These are phyloP conservation scores for Neosalanx taihuensis DNA, from an alignment of 2,797 vertebrate genomes.

Conservation along the genomic window DNA sequence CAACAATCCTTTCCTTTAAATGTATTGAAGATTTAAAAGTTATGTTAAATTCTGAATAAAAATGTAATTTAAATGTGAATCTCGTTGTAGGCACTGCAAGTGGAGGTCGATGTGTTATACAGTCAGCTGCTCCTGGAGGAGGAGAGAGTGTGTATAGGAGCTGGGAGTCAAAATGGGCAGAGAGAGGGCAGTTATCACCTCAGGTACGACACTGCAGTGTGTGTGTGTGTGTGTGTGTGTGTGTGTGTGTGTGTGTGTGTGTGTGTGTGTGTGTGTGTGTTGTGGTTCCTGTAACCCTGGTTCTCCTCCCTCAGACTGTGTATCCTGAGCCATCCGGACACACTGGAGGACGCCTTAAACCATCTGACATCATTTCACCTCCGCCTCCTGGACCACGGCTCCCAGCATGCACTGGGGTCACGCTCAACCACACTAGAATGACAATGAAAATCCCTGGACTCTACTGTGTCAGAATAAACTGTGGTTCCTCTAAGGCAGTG, in stretches of 20 bases:
- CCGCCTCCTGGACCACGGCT: constrained; percentile 12
- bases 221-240: background rate
- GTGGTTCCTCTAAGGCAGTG: too few relatives aligned
- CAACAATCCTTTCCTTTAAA: too few relatives aligned
- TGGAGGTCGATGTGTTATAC: constrained; percentile 57
- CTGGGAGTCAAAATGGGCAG: constrained; percentile 43
- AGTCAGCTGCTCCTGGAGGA: constrained; percentile 61
- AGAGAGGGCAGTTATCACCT: constrained; percentile 39
- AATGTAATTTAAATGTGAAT: too few relatives aligned
- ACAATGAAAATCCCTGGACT: background rate
- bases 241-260: background rate
- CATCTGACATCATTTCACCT: constrained; percentile 50
- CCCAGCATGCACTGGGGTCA: background rate
- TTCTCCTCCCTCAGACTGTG: constrained; percentile 40
- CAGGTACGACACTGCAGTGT: constrained; percentile 40
- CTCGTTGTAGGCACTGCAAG: constrained; percentile 25
- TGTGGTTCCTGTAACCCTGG: background rate
- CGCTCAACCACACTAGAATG: background rate
- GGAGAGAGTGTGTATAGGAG: constrained; percentile 52
- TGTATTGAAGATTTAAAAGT: too few relatives aligned
- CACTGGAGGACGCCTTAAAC: constrained; percentile 43
- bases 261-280: background rate
- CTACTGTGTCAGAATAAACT: too few relatives aligned
- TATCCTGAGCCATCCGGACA: constrained; percentile 35
- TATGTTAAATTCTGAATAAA: too few relatives aligned